Conservation (phyloP, 2,797 vertebrate genomes). For the Aplochiton taeniatus region DNA sequence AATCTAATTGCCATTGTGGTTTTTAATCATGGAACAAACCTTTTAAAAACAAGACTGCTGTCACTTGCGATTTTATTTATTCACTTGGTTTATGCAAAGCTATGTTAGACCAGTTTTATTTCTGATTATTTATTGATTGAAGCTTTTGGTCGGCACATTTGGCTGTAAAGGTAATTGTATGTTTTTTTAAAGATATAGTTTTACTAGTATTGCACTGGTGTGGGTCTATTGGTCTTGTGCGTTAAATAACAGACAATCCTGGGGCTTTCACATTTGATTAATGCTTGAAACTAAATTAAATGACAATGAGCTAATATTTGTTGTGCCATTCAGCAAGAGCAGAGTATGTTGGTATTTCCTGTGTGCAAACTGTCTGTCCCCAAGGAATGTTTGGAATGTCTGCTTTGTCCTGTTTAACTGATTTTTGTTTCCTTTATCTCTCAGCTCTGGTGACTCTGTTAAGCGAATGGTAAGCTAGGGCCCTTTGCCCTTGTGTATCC, state of each 20-base stretch:
- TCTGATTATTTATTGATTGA: too few species aligned
- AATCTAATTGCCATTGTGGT: too few species aligned
- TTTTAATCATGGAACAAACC: too few species aligned
- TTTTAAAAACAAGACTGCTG: too few species aligned
- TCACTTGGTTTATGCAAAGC: too few species aligned
- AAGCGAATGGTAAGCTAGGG: background rate
- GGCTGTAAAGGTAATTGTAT: too few species aligned
- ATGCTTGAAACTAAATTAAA: slow-evolving; percentile 3
- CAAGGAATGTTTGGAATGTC: slow-evolving; percentile 76
- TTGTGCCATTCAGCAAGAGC: slow-evolving; percentile 22
- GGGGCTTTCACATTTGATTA: background rate
- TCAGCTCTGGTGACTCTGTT: slow-evolving; percentile 32
- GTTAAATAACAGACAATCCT: background rate
- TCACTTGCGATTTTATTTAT: too few species aligned
- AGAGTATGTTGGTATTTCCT: slow-evolving; percentile 69
- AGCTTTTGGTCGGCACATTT: too few species aligned
- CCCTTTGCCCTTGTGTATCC: background rate
- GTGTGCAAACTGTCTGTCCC: slow-evolving; percentile 68
- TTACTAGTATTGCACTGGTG: too few species aligned
- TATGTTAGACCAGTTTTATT: too few species aligned
- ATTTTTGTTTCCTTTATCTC: slow-evolving; percentile 60
- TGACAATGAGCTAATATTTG: slow-evolving; percentile 34
- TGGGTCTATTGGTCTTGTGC: background rate
- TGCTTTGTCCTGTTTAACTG: slow-evolving; percentile 61
- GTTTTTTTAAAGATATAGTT: too few species aligned